Percentiles rank a stretch among this genome's conserved stretches.
Evolutionary conservation across 2,888 invertebrate species (phyloP).

Genomic region (Creontiades dilutus): DNA sequence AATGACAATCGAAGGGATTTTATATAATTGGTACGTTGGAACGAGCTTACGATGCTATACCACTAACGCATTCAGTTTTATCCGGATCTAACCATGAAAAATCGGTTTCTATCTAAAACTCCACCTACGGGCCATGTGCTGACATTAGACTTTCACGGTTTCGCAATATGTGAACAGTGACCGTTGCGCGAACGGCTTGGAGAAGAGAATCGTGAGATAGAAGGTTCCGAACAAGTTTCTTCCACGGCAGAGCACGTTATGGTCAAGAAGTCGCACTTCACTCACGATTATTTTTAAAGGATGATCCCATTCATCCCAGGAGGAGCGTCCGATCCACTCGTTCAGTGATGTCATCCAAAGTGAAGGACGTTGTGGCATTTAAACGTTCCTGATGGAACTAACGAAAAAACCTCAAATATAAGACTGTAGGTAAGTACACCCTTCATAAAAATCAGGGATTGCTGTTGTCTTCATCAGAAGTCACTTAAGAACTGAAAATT

Average conservation of each 20-base stretch:
- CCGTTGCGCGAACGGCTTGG: not conserved
- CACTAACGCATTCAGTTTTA: too few species aligned
- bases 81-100: too few species aligned
- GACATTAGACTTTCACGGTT: not conserved
- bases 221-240: not conserved
- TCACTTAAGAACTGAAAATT: too few species aligned
- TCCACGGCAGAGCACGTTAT: not conserved
- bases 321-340: not conserved
- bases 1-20: too few species aligned
- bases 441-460: too few species aligned
- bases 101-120: too few species aligned
- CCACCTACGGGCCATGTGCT: not conserved
- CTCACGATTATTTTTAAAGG: constrained; percentile 8
- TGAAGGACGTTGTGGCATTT: not conserved
- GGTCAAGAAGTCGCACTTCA: constrained; percentile 13
- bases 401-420: too few species aligned
- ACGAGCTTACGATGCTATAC: too few species aligned
- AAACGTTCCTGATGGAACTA: not conserved
- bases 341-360: not conserved
- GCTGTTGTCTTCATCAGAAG: too few species aligned
- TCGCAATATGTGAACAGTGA: not conserved
- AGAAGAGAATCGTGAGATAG: not conserved
- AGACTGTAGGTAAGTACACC: too few species aligned
- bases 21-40: too few species aligned
- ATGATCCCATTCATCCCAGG: not conserved